Conservation (phyloP, 2,888 invertebrate genomes). For the Pyrochroa serraticornis region DNA sequence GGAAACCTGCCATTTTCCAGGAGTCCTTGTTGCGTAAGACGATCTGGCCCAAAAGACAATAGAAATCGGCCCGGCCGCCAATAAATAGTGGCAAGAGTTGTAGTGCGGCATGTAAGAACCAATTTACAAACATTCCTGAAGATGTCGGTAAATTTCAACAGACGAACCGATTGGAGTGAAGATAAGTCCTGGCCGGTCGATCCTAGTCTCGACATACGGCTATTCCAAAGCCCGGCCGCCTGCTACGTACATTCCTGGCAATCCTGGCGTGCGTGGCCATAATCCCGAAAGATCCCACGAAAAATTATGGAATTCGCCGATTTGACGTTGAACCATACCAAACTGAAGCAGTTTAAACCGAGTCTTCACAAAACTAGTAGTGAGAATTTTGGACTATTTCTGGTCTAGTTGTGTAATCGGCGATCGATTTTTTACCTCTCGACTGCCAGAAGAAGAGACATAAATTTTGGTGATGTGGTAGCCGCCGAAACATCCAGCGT, state of each 20-base stretch:
- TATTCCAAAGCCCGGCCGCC: conserved; percentile 19
- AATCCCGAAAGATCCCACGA: conserved; percentile 11
- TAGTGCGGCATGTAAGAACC: conserved; percentile 54
- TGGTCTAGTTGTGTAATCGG: too few species aligned
- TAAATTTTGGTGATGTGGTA: conserved; percentile 33
- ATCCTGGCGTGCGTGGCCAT: conserved; percentile 21
- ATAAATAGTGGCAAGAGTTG: conserved; percentile 44
- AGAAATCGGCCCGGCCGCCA: conserved; percentile 39
- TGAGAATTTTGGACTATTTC: too few species aligned
- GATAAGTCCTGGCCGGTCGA: conserved; percentile 31
- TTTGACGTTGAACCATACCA: too few species aligned
- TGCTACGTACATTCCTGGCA: conserved; percentile 15
- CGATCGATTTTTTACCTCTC: neutral
- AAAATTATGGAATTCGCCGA: conserved; percentile 13
- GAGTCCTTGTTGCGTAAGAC: neutral
- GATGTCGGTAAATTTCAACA: conserved; percentile 53
- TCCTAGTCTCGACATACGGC: conserved; percentile 34
- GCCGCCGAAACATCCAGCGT: conserved; percentile 33
- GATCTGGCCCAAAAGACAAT: conserved; percentile 29
- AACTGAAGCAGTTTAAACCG: too few species aligned
- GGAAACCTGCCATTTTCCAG: too few species aligned
- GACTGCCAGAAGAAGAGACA: conserved; percentile 6
- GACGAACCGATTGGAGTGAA: conserved; percentile 31
- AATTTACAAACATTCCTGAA: conserved; percentile 55
- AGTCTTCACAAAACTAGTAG: too few species aligned